Percentiles rank a stretch among this genome's conserved stretches.
These are phyloP conservation scores for Pocillopora damicornis DNA, from an alignment of 64 coral and sea anemone species.

Conservation along the genomic window DNA sequence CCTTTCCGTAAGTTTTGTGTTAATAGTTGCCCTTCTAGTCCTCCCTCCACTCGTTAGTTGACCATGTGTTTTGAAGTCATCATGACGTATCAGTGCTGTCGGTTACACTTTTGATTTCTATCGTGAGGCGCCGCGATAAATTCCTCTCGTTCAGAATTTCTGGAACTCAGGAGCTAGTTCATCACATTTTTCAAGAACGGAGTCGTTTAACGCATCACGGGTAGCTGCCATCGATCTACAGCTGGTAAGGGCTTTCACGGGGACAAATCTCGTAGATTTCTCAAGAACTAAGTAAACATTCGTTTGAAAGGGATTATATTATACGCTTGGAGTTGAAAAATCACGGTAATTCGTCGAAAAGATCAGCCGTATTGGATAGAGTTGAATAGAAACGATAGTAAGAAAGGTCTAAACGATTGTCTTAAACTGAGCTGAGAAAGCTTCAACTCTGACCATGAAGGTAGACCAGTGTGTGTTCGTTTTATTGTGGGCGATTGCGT, in stretches of 20 bases:
- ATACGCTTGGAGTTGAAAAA: not conserved
- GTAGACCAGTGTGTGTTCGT: not conserved
- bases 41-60: too few relatives aligned
- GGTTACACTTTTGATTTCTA: not conserved
- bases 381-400: not conserved
- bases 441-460: slow-evolving; percentile 1
- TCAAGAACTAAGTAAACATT: slow-evolving; percentile 20
- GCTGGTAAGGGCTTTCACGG: not conserved
- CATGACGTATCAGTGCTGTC: slow-evolving; percentile 31
- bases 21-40: not conserved
- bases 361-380: not conserved
- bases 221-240: not conserved
- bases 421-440: not conserved
- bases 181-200: not conserved
- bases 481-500: not conserved
- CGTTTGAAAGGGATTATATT: not conserved
- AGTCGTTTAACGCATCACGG: not conserved
- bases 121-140: slow-evolving; percentile 5
- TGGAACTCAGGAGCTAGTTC: not conserved
- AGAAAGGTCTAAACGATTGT: not conserved
- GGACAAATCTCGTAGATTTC: not conserved
- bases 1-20: not conserved
- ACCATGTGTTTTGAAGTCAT: not conserved
- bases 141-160: not conserved
- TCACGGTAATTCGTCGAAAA: not conserved